Evolutionary conservation across 2,888 invertebrate genomes (phyloP).

Genomic region (Mesorhabditis sp.): DNA sequence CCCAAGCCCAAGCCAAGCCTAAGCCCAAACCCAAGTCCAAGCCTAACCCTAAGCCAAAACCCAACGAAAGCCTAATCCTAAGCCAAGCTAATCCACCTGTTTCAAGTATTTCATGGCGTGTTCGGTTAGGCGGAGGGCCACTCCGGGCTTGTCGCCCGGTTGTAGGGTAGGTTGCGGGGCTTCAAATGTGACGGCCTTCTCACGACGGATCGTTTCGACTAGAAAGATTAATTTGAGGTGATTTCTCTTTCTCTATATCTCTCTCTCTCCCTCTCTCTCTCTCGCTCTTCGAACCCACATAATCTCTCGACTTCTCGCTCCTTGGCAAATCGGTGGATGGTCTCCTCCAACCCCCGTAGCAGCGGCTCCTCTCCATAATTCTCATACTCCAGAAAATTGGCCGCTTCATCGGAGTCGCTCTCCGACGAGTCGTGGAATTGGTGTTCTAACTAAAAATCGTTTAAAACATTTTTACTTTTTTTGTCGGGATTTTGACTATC

Average conservation of each 20-base stretch:
- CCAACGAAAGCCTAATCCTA: too few species aligned
- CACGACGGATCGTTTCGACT: not conserved
- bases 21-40: too few species aligned
- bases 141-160: not conserved
- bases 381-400: not conserved
- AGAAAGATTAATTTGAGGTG: not conserved
- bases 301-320: too few species aligned
- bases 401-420: not conserved
- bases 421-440: not conserved
- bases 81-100: not conserved
- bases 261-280: too few species aligned
- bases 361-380: not conserved
- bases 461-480: too few species aligned
- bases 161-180: not conserved
- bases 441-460: not conserved
- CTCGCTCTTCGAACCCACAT: too few species aligned
- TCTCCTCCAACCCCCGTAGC: not conserved
- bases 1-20: too few species aligned
- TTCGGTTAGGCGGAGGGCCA: not conserved
- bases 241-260: too few species aligned
- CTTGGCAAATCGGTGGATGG: not conserved
- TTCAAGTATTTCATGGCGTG: constrained; percentile 2
- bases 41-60: too few species aligned
- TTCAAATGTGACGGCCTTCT: constrained; percentile 2
- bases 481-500: too few species aligned